Base-by-base conservation (phyloP, 2,888 invertebrate genomes). In the Drosophila acutilabella region DNA sequence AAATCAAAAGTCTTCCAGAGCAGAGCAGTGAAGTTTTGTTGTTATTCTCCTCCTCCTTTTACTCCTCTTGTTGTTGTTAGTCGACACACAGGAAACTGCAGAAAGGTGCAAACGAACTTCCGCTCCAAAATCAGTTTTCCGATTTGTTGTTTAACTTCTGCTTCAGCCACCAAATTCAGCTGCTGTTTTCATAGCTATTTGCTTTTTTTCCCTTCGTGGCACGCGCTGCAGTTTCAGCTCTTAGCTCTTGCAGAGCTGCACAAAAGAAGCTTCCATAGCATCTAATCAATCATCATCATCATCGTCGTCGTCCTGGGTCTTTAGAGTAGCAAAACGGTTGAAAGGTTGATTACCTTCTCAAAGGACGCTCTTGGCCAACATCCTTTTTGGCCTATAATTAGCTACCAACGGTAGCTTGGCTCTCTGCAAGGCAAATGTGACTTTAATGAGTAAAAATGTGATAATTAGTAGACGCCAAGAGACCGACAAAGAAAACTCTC, bases 101-200 rank as follows among this genome's bases (percentile, higher is more conserved):
- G 72, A 88, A 91, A 90, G 90, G 91, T 90, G 90, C 89, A 90
- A 91, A 91, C 87, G 89, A 89, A 90, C 90, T 91, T 90, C 91
- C 90, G 90, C 89, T 82, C 89, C 76, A 87, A 88, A 30, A 89
- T 88, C 89, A 88, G 84, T 87, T 79, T 83, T 89, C 80, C 80
- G 84, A 87, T 89, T 87, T 88, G 82, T 78, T 69, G 56, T 73
- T 57, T 70, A 68, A 68, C 73, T 67, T 62, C 72, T 64, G 62
- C 69, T 57, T 38, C 51, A 18, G 33, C 14, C 36, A 45, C 36
- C 45, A 20, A 14, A 20, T 38, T 23, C 23, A 20, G n/a, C 18
- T 47, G 5, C 36, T 36, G 36, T 58, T 59, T 62, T 62, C 20
- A 11, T 45, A 52, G 62, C 30, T 51, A 50, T 61, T 67, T 72